A percentile compares a stretch with the other conserved stretches of the same genome.
phyloP scores from a whole-genome alignment of 1,140 invertebrate species.

The Sipha flava region DNA sequence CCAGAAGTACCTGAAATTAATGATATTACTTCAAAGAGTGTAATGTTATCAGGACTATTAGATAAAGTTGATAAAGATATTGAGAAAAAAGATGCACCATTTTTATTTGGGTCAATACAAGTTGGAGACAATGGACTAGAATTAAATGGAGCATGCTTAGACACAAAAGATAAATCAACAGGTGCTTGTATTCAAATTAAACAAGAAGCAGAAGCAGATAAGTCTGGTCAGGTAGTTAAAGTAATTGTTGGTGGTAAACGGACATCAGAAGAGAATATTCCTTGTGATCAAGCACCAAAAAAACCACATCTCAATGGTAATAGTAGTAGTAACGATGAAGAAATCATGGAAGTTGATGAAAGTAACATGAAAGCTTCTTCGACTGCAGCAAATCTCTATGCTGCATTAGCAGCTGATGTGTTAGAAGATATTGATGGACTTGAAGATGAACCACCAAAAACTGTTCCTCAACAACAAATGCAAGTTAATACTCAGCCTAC shows the following conservation, averaged over 20 bases:
- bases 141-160: slow-evolving; percentile 39
- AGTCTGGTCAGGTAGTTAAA: not conserved
- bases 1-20: slow-evolving; percentile 11
- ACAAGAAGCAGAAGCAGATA: not conserved
- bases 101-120: slow-evolving; percentile 53
- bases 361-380: slow-evolving; percentile 51
- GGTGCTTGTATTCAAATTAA: slow-evolving; percentile 36
- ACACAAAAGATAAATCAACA: not conserved
- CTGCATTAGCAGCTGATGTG: slow-evolving; percentile 59
- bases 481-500: not conserved
- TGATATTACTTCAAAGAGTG: slow-evolving; percentile 35
- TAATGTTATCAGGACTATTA: slow-evolving; percentile 58
- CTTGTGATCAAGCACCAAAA: slow-evolving; percentile 34
- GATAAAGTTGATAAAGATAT: slow-evolving; percentile 60
- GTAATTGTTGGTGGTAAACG: slow-evolving; percentile 38
- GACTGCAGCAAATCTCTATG: slow-evolving; percentile 61
- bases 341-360: slow-evolving; percentile 44
- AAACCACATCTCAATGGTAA: slow-evolving; percentile 39
- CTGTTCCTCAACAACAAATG: not conserved
- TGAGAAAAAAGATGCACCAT: slow-evolving; percentile 49
- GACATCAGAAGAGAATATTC: slow-evolving; percentile 52
- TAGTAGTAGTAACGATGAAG: slow-evolving; percentile 34
- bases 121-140: slow-evolving; percentile 55
- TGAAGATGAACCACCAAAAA: slow-evolving; percentile 42
- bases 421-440: slow-evolving; percentile 53